phyloP scores from a whole-genome alignment of 2,797 vertebrate species.

The Kryptolebias ocellatus region DNA sequence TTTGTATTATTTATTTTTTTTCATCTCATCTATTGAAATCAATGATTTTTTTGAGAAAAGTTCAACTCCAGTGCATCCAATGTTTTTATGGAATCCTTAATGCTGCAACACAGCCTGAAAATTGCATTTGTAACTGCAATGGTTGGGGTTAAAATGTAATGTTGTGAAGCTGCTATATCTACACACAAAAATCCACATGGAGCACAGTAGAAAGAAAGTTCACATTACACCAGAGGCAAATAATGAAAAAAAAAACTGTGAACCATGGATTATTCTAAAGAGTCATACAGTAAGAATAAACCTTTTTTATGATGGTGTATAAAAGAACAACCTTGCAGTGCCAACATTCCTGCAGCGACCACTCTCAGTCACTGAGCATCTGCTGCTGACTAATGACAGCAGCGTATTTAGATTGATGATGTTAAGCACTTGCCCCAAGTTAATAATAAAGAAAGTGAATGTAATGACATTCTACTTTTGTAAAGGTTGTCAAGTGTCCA shows the following conservation, averaged over 20 bases:
- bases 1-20: constrained; percentile 35
- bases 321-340: too few relatives aligned
- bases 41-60: constrained; percentile 30
- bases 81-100: constrained; percentile 21
- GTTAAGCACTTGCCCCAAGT: neutral
- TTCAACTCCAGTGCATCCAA: constrained; percentile 34
- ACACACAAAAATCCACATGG: neutral
- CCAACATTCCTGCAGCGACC: neutral
- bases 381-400: neutral
- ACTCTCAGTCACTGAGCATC: neutral
- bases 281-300: too few relatives aligned
- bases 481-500: neutral
- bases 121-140: neutral
- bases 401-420: neutral
- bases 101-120: constrained; percentile 8
- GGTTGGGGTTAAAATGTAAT: neutral
- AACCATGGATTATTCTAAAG: neutral
- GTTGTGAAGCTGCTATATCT: constrained; percentile 5
- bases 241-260: neutral
- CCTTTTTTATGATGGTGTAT: too few relatives aligned
- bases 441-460: neutral
- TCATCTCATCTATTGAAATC: constrained; percentile 16
- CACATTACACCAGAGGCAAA: neutral
- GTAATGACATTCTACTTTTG: neutral
- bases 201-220: constrained; percentile 3